Conservation (phyloP, 2,797 vertebrate species). For the Sebastes vulpes region DNA sequence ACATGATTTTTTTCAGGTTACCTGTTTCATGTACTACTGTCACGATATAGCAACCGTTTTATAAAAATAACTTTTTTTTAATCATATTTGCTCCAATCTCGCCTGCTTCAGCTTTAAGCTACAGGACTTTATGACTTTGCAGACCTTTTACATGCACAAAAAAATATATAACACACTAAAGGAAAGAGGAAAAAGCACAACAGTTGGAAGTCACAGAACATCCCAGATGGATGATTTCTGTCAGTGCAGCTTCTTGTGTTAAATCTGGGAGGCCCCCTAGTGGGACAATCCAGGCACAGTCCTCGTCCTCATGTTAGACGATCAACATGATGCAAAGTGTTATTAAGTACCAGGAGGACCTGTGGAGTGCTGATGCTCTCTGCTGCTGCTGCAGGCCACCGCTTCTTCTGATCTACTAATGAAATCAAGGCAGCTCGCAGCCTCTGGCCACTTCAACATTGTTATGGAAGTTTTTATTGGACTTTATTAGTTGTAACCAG, state of each 20-base stretch:
- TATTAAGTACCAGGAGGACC: background rate
- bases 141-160: too few relatives aligned
- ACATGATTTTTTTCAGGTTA: too few relatives aligned
- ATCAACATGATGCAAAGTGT: background rate
- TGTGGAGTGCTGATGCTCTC: background rate
- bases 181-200: too few relatives aligned
- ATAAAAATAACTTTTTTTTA: too few relatives aligned
- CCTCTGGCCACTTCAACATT: background rate
- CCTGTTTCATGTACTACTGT: too few relatives aligned
- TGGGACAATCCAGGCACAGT: conserved; percentile 15
- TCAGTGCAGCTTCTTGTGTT: background rate
- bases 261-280: conserved; percentile 22
- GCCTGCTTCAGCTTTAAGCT: too few relatives aligned
- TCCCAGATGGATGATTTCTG: background rate
- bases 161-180: too few relatives aligned
- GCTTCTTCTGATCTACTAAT: background rate
- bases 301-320: background rate
- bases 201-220: too few relatives aligned
- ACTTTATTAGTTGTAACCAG: too few relatives aligned
- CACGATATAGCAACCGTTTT: rapidly evolving
- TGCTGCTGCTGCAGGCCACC: background rate
- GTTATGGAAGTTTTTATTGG: background rate
- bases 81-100: too few relatives aligned
- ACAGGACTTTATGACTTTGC: too few relatives aligned
- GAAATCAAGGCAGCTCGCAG: background rate